phyloP scores from a whole-genome alignment of 1,140 invertebrate species.

The Aphelenchoides fujianensis region DNA sequence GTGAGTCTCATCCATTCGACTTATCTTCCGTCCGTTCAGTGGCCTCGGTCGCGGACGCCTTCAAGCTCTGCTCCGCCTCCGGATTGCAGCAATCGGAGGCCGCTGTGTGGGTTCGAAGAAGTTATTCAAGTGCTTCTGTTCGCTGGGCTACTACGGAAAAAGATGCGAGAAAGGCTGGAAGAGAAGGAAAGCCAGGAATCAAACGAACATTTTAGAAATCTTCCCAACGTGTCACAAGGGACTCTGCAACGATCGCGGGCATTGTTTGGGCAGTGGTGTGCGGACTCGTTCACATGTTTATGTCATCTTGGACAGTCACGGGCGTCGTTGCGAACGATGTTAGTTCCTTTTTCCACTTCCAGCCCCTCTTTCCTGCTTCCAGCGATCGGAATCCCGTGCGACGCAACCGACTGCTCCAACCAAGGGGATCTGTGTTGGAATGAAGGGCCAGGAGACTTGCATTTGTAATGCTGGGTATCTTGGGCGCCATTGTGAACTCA shows the following conservation, averaged over 20 bases:
- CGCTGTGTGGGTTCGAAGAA: conserved; percentile 18
- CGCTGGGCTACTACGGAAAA: conserved; percentile 21
- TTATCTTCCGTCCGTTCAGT: too few species aligned
- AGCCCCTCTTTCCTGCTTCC: too few species aligned
- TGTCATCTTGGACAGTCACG: conserved; percentile 23
- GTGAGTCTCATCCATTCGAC: too few species aligned
- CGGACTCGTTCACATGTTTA: conserved; percentile 8
- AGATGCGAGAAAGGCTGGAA: conserved; percentile 22
- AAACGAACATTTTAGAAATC: background rate
- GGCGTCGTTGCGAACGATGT: conserved; percentile 23
- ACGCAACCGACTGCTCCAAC: conserved; percentile 14
- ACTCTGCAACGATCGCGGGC: conserved; percentile 18
- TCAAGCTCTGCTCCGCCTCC: conserved; percentile 16
- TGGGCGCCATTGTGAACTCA: conserved; percentile 18
- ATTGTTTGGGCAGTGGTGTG: conserved; percentile 21
- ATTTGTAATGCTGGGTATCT: conserved; percentile 27
- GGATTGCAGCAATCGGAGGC: conserved; percentile 22
- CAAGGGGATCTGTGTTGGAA: conserved; percentile 27
- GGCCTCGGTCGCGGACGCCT: too few species aligned
- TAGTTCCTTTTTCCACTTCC: too few species aligned
- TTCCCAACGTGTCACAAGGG: conserved; percentile 13
- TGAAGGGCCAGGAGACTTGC: conserved; percentile 23
- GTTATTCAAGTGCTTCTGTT: conserved; percentile 24
- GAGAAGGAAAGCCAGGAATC: background rate
- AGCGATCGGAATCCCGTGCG: conserved; percentile 24